These are phyloP conservation scores for Tretioscincus oriximinensis DNA, from an alignment of 2,113 vertebrate species.

Conservation along the genomic window DNA sequence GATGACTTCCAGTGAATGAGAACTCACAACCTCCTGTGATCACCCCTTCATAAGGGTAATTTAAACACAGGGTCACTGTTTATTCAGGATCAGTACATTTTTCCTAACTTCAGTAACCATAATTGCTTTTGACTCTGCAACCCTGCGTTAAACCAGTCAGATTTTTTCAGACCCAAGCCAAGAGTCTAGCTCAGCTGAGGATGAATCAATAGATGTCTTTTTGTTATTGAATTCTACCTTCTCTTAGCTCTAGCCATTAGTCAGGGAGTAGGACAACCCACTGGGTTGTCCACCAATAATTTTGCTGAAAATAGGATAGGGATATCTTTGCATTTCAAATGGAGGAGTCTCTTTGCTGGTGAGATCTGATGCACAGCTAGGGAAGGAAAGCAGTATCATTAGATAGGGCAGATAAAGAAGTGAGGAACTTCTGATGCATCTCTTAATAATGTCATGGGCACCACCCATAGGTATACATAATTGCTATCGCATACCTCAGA, in stretches of 20 bases:
- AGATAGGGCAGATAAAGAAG: not conserved
- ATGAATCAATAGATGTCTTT: no score
- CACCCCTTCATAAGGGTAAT: no score
- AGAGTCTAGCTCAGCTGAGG: not conserved
- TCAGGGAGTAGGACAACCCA: no score
- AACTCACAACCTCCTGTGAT: no score
- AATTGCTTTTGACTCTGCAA: not conserved
- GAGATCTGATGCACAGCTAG: not conserved
- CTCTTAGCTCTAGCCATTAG: no score
- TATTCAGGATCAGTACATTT: no score
- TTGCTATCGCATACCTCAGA: not conserved
- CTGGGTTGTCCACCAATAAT: not conserved
- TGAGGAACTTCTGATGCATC: not conserved
- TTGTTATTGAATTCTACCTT: no score
- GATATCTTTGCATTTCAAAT: not conserved
- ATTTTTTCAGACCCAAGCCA: not conserved
- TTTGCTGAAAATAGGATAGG: not conserved
- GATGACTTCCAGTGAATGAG: no score
- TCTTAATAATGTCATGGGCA: not conserved
- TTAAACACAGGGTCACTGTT: no score
- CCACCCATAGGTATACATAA: not conserved
- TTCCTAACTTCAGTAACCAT: not conserved
- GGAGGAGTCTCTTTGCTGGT: not conserved
- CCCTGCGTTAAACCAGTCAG: no score
- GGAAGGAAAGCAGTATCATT: not conserved